A percentile compares a stretch with the other conserved stretches of the same genome.
These are phyloP conservation scores for Urocynchramus pylzowi DNA, from an alignment of 2,113 vertebrate species.

Conservation along the genomic window DNA sequence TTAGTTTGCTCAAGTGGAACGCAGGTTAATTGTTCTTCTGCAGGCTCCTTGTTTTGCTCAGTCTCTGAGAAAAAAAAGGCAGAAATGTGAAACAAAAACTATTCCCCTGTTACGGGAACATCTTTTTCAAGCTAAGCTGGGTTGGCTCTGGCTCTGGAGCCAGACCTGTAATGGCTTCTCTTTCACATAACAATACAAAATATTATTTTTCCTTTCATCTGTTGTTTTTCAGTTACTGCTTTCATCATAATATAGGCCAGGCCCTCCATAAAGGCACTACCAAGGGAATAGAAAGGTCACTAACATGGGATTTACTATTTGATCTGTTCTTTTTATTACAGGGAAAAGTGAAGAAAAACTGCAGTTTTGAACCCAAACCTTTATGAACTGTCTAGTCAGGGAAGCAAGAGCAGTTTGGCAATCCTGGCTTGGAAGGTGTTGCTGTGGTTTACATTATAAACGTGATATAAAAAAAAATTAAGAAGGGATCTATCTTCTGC, in stretches of 20 bases:
- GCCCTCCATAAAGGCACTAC: not conserved
- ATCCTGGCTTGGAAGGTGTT: not conserved
- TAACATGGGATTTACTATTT: not conserved
- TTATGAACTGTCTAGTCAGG: not conserved
- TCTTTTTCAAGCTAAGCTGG: not conserved
- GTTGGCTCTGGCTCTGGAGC: slow-evolving; percentile 8
- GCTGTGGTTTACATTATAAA: not conserved
- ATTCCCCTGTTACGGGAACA: not conserved
- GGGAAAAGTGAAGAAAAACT: not conserved
- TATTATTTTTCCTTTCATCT: slow-evolving; percentile 14
- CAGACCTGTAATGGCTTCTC: slow-evolving; percentile 9
- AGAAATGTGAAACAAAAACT: slow-evolving; percentile 14
- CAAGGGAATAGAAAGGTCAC: not conserved
- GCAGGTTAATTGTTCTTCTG: slow-evolving; percentile 18
- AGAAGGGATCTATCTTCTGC: not conserved
- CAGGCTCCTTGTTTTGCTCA: not conserved
- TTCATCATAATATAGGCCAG: not conserved
- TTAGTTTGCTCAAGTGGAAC: slow-evolving; percentile 28
- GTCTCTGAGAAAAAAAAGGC: not conserved
- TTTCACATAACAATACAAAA: not conserved
- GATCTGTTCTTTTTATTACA: not conserved
- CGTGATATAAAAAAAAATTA: not conserved
- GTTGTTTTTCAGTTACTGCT: not conserved
- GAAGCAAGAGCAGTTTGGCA: not conserved
- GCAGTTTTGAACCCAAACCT: not conserved